Conservation (phyloP, 2,888 invertebrate genomes). For the Creontiades dilutus region DNA sequence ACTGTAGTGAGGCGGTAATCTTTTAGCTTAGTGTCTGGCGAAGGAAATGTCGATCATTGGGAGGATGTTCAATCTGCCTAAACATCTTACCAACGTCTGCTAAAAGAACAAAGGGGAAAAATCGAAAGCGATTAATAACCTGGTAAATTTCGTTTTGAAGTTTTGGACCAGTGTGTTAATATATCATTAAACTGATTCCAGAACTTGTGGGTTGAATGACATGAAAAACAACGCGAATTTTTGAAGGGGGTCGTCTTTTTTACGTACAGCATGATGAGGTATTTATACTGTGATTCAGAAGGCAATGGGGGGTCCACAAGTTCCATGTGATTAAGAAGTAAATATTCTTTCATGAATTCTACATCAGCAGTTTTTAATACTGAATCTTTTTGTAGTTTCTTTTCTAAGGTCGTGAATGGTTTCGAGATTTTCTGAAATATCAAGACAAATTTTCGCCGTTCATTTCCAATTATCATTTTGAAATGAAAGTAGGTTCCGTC, state of each 20-base stretch:
- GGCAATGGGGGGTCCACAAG: no score
- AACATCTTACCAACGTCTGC: neutral
- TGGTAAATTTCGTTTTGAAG: neutral
- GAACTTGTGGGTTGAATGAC: neutral
- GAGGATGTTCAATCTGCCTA: neutral
- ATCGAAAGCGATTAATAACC: neutral
- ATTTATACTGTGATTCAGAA: neutral
- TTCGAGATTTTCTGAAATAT: no score
- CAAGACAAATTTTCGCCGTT: no score
- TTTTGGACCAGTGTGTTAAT: neutral
- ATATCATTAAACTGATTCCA: neutral
- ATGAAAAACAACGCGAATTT: neutral
- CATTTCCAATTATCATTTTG: no score
- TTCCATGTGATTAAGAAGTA: no score
- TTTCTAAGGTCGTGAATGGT: no score
- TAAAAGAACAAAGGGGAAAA: neutral
- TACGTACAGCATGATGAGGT: neutral
- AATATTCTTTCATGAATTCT: no score
- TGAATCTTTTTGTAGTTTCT: no score
- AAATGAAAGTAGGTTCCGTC: no score
- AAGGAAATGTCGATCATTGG: neutral
- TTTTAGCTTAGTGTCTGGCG: neutral
- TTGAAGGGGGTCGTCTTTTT: neutral
- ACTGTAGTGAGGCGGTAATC: neutral
- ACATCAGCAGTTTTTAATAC: no score